phyloP scores from a whole-genome alignment of 2,888 invertebrate species.

The Rotaria magnacalcarata region DNA sequence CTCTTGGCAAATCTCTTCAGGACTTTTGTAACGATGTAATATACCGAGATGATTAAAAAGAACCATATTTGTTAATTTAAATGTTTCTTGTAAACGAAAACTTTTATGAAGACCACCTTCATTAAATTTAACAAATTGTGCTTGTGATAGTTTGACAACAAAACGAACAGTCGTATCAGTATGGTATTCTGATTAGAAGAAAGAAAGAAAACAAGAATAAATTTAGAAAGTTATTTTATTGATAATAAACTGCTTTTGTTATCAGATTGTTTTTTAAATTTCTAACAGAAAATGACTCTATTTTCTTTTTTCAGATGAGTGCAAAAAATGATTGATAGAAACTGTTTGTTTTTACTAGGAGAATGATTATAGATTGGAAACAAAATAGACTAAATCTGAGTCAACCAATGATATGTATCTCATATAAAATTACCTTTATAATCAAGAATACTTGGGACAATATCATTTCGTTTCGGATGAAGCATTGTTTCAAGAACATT shows the following conservation, averaged over 20 bases:
- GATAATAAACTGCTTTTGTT: no score
- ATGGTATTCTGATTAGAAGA: slow-evolving; percentile 70
- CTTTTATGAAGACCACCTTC: slow-evolving; percentile 82
- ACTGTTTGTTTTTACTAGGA: no score
- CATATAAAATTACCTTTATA: background rate
- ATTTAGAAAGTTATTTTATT: background rate
- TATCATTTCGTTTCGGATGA: slow-evolving; percentile 53
- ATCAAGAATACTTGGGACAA: background rate
- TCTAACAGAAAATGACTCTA: no score
- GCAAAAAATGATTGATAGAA: no score
- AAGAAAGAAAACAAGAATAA: background rate
- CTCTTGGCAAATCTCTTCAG: slow-evolving; percentile 74
- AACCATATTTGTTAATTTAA: slow-evolving; percentile 57
- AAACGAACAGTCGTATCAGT: slow-evolving; percentile 90
- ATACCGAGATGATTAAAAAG: slow-evolving; percentile 68
- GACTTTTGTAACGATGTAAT: slow-evolving; percentile 70
- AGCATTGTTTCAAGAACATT: slow-evolving; percentile 80
- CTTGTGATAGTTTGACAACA: slow-evolving; percentile 72
- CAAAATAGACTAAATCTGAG: no score
- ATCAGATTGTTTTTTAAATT: no score
- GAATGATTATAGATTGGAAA: no score
- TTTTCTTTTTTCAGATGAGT: no score
- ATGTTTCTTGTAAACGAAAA: slow-evolving; percentile 80
- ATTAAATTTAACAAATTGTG: slow-evolving; percentile 71
- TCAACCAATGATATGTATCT: no score